Percentiles rank a stretch among this genome's conserved stretches.
Conservation (phyloP, 64 coral and sea anemone genomes). For the Orbicella faveolata region DNA sequence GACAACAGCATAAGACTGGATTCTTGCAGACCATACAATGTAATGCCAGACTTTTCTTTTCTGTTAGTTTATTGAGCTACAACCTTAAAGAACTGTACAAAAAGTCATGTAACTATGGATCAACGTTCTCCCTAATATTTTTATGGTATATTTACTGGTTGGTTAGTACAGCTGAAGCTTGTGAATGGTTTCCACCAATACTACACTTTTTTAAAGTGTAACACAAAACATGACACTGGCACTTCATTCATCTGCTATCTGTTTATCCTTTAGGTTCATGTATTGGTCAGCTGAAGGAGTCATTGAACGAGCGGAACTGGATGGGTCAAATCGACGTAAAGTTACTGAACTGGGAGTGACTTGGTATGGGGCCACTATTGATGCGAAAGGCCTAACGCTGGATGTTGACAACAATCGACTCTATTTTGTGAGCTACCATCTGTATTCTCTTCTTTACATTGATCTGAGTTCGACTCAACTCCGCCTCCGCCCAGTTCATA, state of each 20-base stretch:
- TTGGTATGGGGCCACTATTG: background rate
- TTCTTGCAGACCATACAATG: too few species aligned
- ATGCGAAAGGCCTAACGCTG: slow-evolving; percentile 7
- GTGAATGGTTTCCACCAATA: too few species aligned
- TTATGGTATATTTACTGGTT: too few species aligned
- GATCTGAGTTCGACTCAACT: background rate
- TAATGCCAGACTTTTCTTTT: too few species aligned
- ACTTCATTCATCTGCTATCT: background rate
- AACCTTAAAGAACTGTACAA: too few species aligned
- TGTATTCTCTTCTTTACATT: background rate
- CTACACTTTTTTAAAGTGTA: too few species aligned
- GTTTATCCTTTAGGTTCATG: slow-evolving; percentile 2
- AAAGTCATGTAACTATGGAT: too few species aligned
- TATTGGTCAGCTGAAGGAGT: background rate
- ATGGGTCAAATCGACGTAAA: slow-evolving; percentile 14
- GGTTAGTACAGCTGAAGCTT: too few species aligned
- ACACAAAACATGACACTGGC: too few species aligned
- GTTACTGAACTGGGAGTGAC: background rate
- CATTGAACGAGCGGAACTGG: slow-evolving; percentile 43
- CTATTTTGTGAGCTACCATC: slow-evolving; percentile 15
- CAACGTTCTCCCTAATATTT: too few species aligned
- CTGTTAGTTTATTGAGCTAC: too few species aligned
- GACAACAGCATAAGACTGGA: too few species aligned
- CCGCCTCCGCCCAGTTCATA: background rate
- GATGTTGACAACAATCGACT: slow-evolving; percentile 32